phyloP scores from a whole-genome alignment of 2,797 vertebrate species.

The Antennarius maculatus region DNA sequence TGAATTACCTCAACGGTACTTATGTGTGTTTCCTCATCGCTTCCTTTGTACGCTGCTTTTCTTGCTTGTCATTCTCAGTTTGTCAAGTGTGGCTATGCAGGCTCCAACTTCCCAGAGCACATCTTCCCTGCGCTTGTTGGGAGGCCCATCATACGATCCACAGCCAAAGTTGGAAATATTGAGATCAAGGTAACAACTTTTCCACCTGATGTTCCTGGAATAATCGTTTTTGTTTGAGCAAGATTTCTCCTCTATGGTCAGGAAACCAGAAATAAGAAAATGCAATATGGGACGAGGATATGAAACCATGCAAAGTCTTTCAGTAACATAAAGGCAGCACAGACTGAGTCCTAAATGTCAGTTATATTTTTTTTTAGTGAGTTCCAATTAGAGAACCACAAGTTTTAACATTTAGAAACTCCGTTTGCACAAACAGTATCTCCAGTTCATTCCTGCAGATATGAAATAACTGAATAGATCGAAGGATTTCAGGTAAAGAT shows the following conservation, averaged over 20 bases:
- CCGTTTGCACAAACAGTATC: too few species aligned
- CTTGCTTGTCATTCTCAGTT: conserved; percentile 70
- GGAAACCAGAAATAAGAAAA: neutral
- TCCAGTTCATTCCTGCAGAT: neutral
- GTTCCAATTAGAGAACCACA: too few species aligned
- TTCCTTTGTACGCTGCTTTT: conserved; percentile 21
- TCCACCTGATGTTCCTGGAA: neutral
- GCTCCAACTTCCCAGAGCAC: conserved; percentile 89
- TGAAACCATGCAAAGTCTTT: neutral
- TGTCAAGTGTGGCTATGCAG: conserved; percentile 87
- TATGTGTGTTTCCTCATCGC: conserved; percentile 20
- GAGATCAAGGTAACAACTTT: conserved; percentile 83
- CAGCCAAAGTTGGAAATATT: conserved; percentile 87
- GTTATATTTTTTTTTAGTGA: too few species aligned
- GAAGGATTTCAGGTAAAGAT: neutral
- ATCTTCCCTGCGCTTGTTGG: conserved; percentile 88
- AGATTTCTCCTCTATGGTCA: neutral
- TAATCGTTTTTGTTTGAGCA: neutral
- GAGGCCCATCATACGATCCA: conserved; percentile 86
- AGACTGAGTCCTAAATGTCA: too few species aligned
- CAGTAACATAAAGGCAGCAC: neutral
- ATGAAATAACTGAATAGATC: neutral
- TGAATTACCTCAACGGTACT: conserved; percentile 7
- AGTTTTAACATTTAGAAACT: too few species aligned
- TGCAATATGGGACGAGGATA: neutral